Evolutionary conservation across 2,113 vertebrate genomes (phyloP).

Genomic region (Melanerpes aurifrons): DNA sequence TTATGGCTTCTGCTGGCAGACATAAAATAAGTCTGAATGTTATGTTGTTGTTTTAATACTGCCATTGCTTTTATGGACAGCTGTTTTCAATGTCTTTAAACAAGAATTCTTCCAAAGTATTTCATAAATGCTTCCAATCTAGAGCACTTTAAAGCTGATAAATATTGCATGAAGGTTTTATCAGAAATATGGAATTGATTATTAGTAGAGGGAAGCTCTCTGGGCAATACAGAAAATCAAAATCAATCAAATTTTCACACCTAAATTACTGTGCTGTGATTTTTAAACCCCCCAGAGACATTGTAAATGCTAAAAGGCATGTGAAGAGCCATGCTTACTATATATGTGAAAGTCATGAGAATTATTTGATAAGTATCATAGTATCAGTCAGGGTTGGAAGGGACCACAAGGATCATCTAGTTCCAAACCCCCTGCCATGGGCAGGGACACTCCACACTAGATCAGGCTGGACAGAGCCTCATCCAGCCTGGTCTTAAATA

Average conservation of each 20-base stretch:
- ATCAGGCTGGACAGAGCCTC: no score
- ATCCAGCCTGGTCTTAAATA: no score
- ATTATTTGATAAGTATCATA: neutral
- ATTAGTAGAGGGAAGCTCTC: neutral
- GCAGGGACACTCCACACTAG: no score
- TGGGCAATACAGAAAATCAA: conserved; percentile 13
- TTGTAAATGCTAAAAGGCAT: neutral
- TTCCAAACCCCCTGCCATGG: no score
- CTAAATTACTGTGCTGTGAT: neutral
- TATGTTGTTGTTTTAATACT: conserved; percentile 36
- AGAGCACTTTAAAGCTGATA: neutral
- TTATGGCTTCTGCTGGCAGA: conserved; percentile 10
- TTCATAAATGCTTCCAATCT: neutral
- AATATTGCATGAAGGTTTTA: conserved; percentile 15
- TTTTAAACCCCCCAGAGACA: neutral
- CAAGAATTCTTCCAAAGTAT: conserved; percentile 19
- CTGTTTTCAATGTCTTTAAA: conserved; percentile 24
- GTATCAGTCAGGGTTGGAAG: no score
- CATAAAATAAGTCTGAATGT: conserved; percentile 6
- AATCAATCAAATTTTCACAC: neutral
- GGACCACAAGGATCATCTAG: no score
- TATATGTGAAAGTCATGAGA: neutral
- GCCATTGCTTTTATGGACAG: conserved; percentile 11
- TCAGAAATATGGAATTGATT: conserved; percentile 12
- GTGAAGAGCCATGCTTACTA: neutral